Evolutionary conservation across 1,140 invertebrate genomes (phyloP).

Genomic region (Scaptomyza montana): DNA sequence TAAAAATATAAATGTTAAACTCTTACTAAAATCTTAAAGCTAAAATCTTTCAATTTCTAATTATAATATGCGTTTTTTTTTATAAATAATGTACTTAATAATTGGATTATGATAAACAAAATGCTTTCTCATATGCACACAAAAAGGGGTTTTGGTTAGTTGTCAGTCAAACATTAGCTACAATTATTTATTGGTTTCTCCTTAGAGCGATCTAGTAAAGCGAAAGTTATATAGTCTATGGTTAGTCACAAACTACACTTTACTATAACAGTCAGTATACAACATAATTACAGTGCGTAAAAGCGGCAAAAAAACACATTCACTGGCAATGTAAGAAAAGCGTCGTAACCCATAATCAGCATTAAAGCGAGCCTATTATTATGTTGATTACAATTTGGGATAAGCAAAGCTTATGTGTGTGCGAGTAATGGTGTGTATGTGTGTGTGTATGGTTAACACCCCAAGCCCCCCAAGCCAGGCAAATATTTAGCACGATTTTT

Average conservation of each 20-base stretch:
- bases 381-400: conserved; percentile 73
- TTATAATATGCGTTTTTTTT: too few relatives aligned
- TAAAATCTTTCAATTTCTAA: too few relatives aligned
- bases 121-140: not conserved
- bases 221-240: conserved; percentile 10
- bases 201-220: not conserved
- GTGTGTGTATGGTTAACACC: conserved; percentile 50
- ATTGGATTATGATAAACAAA: not conserved
- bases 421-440: too few relatives aligned
- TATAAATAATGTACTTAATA: too few relatives aligned
- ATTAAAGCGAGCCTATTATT: conserved; percentile 69
- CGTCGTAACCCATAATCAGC: conserved; percentile 61
- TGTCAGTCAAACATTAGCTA: not conserved
- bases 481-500: conserved; percentile 25
- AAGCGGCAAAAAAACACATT: conserved; percentile 19
- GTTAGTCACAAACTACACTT: not conserved
- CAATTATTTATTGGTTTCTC: conserved; percentile 1
- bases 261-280: not conserved
- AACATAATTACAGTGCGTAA: conserved; percentile 67
- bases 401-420: conserved; percentile 53
- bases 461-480: conserved; percentile 17
- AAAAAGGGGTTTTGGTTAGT: conserved; percentile 6
- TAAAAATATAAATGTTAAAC: too few relatives aligned
- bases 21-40: too few relatives aligned
- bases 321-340: conserved; percentile 9